Evolutionary conservation across 2,113 vertebrate species (phyloP).

Genomic region (Daubentonia madagascariensis): DNA sequence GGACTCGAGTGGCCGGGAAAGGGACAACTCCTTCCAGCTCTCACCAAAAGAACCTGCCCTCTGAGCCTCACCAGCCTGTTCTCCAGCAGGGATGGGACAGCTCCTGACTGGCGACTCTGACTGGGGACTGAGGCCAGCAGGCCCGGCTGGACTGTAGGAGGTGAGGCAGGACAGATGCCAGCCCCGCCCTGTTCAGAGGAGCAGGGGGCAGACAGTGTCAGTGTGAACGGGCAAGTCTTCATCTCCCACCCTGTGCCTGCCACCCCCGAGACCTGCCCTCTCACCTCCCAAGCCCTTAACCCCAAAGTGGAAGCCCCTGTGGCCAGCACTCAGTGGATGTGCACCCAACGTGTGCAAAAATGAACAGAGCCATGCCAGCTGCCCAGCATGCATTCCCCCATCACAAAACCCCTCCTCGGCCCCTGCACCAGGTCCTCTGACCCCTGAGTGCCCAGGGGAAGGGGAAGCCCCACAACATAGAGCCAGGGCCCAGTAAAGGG

Average conservation of each 20-base stretch:
- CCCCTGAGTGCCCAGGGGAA: not conserved
- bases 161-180: not conserved
- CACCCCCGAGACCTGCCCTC: not conserved
- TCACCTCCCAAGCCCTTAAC: not conserved
- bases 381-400: accelerated
- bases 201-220: accelerated
- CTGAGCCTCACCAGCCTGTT: not conserved
- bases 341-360: not conserved
- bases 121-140: not conserved
- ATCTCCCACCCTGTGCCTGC: not conserved
- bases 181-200: not conserved
- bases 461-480: not conserved
- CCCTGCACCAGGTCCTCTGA: not conserved
- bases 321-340: not conserved
- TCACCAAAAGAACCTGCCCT: not conserved
- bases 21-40: not conserved
- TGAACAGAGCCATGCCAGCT: not conserved
- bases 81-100: too few species aligned
- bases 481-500: not conserved
- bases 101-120: not conserved
- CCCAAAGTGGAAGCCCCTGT: not conserved
- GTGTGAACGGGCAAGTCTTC: not conserved
- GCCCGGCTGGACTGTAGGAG: not conserved
- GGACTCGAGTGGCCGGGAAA: not conserved
- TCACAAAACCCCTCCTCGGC: not conserved